A percentile compares a stretch with the other conserved stretches of the same genome.
These are phyloP conservation scores for Drosophila ustulata DNA, from an alignment of 2,888 invertebrate genomes.

Conservation along the genomic window DNA sequence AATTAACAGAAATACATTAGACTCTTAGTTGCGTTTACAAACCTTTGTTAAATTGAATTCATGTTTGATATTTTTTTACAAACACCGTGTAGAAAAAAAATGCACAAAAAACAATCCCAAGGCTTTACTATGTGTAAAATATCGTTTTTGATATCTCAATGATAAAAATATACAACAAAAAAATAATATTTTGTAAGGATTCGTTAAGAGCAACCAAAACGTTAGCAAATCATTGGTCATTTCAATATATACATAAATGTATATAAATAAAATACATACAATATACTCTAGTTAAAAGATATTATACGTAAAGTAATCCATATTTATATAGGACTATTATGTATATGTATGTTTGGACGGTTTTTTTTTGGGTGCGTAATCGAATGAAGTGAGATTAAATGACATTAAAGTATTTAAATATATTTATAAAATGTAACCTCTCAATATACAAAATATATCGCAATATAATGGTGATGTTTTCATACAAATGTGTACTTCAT, in stretches of 20 bases:
- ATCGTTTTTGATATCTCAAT: constrained; percentile 45
- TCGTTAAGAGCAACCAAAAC: constrained; percentile 49
- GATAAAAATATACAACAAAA: constrained; percentile 19
- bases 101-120: constrained; percentile 69
- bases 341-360: constrained; percentile 24
- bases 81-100: constrained; percentile 72
- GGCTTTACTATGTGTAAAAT: constrained; percentile 59
- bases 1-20: constrained; percentile 17
- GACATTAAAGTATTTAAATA: constrained; percentile 61
- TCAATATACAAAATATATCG: constrained; percentile 41
- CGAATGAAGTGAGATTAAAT: constrained; percentile 38
- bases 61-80: constrained; percentile 33
- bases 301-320: constrained; percentile 29
- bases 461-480: constrained; percentile 59
- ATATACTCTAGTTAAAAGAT: constrained; percentile 50
- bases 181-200: constrained; percentile 56
- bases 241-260: constrained; percentile 37
- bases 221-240: constrained; percentile 54
- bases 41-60: constrained; percentile 19
- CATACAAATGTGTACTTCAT: constrained; percentile 41
- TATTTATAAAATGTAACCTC: constrained; percentile 61
- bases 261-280: constrained; percentile 11
- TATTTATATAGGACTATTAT: constrained; percentile 28
- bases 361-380: constrained; percentile 48
- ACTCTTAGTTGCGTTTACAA: constrained; percentile 36